Evolutionary conservation across 2,797 vertebrate genomes (phyloP).

Genomic region (Garrulus glandarius): DNA sequence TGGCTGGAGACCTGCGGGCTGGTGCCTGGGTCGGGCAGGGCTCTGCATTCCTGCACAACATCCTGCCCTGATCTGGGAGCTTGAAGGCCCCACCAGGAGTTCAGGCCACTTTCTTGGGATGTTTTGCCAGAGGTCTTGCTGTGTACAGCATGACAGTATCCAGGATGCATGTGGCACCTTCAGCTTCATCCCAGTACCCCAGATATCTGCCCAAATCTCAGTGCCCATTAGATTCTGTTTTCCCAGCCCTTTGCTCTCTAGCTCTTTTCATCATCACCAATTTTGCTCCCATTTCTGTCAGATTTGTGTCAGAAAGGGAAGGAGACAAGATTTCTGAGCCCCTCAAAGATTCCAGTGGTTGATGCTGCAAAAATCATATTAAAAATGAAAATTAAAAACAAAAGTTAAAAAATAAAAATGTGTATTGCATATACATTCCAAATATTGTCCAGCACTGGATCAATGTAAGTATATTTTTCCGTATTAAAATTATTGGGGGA

Average conservation of each 20-base stretch:
- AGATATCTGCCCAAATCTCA: background rate
- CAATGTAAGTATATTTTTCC: background rate
- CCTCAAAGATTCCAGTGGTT: background rate
- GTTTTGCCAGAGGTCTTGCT: background rate
- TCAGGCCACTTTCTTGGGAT: background rate
- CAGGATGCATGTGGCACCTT: background rate
- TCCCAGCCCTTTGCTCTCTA: background rate
- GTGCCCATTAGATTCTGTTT: background rate
- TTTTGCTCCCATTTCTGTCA: background rate
- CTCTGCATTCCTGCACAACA: fast-evolving
- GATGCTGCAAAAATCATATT: background rate
- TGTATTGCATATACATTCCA: background rate
- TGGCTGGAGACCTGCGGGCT: background rate
- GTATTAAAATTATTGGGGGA: background rate
- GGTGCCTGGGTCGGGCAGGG: background rate
- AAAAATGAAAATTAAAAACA: background rate
- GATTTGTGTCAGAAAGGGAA: background rate
- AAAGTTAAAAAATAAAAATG: background rate
- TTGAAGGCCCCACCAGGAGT: background rate
- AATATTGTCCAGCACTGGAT: background rate
- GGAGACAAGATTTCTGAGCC: background rate
- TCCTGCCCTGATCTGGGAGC: background rate
- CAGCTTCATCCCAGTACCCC: background rate
- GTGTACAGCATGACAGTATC: fast-evolving
- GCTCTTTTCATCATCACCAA: background rate